Evolutionary conservation across 2,888 invertebrate genomes (phyloP).

Genomic region (Coenonympha glycerion): DNA sequence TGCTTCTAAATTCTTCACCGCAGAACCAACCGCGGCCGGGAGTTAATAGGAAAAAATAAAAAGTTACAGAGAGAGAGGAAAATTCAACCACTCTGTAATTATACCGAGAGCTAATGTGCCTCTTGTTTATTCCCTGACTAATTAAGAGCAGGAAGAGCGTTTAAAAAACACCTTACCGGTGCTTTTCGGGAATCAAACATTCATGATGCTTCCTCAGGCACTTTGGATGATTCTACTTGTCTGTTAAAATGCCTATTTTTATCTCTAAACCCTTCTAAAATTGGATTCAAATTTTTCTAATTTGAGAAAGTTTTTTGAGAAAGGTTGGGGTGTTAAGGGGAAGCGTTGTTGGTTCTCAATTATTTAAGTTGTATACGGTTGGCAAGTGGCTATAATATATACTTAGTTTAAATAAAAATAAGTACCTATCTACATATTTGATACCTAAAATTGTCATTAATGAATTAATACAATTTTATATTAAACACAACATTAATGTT

Average conservation of each 20-base stretch:
- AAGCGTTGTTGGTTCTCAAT: background rate
- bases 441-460: no score
- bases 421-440: no score
- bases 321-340: conserved; percentile 3
- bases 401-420: no score
- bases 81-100: conserved; percentile 60
- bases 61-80: conserved; percentile 33
- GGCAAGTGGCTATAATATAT: background rate
- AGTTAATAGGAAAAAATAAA: conserved; percentile 46
- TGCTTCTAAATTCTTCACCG: conserved; percentile 67
- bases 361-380: background rate
- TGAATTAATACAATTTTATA: no score
- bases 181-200: conserved; percentile 65
- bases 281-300: conserved; percentile 17
- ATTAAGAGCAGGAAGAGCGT: conserved; percentile 70
- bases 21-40: conserved; percentile 46
- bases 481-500: no score
- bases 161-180: conserved; percentile 55
- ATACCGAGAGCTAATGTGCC: conserved; percentile 72
- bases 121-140: conserved; percentile 73
- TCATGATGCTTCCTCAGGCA: conserved; percentile 53
- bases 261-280: conserved; percentile 36
- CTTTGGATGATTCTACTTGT: conserved; percentile 42
- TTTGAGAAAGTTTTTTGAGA: conserved; percentile 7
- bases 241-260: conserved; percentile 39